Evolutionary conservation across 2,797 vertebrate species (phyloP).

Genomic region (Ispidina picta): DNA sequence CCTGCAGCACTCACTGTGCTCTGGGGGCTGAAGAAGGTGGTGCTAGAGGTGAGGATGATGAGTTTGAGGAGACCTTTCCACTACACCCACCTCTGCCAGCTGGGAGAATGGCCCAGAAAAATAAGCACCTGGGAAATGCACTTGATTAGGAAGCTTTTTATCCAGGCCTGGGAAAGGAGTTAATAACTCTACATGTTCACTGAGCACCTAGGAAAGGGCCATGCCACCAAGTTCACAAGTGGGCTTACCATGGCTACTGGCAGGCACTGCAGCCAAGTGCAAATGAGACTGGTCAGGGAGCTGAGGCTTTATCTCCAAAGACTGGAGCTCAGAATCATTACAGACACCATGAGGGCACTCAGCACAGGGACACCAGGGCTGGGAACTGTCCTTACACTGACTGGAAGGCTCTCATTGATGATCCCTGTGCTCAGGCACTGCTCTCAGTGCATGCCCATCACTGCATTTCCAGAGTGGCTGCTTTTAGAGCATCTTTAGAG

Average conservation of each 20-base stretch:
- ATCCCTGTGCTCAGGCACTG: neutral
- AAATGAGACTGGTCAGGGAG: neutral
- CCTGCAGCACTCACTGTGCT: neutral
- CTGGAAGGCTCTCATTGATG: neutral
- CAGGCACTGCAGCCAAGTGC: too few species aligned
- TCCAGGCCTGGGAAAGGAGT: neutral
- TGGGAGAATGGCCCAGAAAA: neutral
- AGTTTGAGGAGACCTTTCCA: neutral
- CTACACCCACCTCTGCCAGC: neutral
- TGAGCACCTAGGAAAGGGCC: neutral
- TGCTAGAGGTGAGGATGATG: neutral
- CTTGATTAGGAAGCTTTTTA: neutral
- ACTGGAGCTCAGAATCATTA: neutral
- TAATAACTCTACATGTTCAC: neutral
- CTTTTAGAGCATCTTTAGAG: neutral
- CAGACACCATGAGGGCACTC: neutral
- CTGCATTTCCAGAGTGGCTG: neutral
- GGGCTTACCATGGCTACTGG: too few species aligned
- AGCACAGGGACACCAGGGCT: neutral
- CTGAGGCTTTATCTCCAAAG: neutral
- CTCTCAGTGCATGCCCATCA: neutral
- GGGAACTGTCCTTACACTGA: neutral
- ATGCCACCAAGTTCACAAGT: too few species aligned
- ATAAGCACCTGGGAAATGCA: neutral
- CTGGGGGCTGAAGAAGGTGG: rapidly evolving